Evolutionary conservation across 2,797 vertebrate genomes (phyloP).

Genomic region (Alauda arvensis): DNA sequence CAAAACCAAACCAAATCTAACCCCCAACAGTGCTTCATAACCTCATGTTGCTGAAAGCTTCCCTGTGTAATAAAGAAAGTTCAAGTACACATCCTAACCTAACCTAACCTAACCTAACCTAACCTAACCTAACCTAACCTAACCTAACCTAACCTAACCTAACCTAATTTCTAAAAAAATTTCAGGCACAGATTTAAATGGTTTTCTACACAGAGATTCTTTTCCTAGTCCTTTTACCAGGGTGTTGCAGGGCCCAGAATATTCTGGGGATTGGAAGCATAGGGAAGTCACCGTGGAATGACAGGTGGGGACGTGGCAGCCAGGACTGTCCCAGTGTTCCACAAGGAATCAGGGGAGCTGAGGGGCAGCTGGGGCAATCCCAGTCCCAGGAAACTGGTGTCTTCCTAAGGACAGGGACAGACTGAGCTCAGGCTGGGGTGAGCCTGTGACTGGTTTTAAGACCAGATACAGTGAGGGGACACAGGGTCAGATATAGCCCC

Average conservation of each 20-base stretch:
- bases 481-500: neutral
- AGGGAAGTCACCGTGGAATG: fast-evolving
- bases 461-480: no score
- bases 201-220: neutral
- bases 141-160: neutral
- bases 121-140: neutral
- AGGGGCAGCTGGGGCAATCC: neutral
- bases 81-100: neutral
- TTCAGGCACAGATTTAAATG: neutral
- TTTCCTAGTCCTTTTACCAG: neutral
- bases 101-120: neutral
- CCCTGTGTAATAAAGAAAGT: neutral
- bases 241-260: fast-evolving
- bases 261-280: neutral
- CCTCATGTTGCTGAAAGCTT: neutral
- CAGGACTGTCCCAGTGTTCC: no score
- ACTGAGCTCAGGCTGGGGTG: neutral
- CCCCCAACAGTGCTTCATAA: neutral
- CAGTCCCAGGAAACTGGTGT: fast-evolving
- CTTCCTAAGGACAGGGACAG: neutral
- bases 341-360: neutral
- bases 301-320: no score
- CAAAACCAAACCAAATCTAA: no score
- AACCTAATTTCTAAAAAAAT: neutral
- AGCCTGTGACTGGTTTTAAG: neutral